Evolutionary conservation across 2,113 vertebrate species (phyloP), one percentile per base, ranked within the genome.

Genomic region (Sphaerodactylus townsendi): DNA sequence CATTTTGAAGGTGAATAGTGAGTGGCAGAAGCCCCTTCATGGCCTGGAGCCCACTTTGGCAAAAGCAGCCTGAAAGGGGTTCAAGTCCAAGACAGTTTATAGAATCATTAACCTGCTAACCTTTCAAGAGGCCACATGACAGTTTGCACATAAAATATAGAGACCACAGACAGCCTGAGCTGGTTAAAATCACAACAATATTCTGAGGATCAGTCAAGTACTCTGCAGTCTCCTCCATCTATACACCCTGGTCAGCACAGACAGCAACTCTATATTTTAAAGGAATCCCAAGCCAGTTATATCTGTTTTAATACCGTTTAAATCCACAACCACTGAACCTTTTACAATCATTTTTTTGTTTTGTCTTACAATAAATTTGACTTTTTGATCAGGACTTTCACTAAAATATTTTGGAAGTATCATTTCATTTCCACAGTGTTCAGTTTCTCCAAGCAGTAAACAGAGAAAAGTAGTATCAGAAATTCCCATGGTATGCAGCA

Each of bases 251-350:
- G 10, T 30, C 1, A 10, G 2, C 37, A 10, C 72, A 53, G 62
- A 23, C 10, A 23, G 19, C 0, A 87, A 66, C 56, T 76, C 39
- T 68, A n/a, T 0, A 35, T 78, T 85, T 69, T 72, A 66, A 84
- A 89, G 83, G 7, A 8, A 33, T 33, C n/a, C 68, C 77, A 2
- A 13, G 59, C 64, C 86, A 81, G 14, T 87, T 86, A 76, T 37
- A 79, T 66, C 74, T n/a, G 68, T 69, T 83, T 87, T 79, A 75
- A 25, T 84, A 87, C 78, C 35, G 77, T 53, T 66, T 78, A 23
- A 75, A 44, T 66, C 44, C 53, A 2, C 62, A 59, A 71, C 81
- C 74, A 85, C 44, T 37, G 13, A 33, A 77, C 69, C 59, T 77
- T n/a, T 25, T 13, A 35, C 48, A 35, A n/a, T n/a, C n/a, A n/a